Evolutionary conservation across 37 sponge, comb jelly and placozoan species (phyloP).

Genomic region (Oscarella lobularis): DNA sequence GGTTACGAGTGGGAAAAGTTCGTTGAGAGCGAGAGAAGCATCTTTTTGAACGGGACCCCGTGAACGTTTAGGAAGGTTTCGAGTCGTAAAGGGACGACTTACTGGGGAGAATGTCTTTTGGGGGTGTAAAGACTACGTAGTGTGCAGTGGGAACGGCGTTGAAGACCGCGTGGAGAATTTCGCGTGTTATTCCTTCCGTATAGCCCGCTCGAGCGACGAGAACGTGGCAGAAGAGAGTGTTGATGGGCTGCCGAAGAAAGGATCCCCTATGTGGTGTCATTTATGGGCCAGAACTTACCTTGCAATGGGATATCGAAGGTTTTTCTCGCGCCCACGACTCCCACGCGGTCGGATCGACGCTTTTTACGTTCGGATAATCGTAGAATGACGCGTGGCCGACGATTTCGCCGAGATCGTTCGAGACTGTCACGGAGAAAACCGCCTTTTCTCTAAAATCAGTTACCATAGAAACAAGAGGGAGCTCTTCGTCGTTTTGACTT

Average conservation of each 20-base stretch:
- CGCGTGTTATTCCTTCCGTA: slow-evolving; percentile 33
- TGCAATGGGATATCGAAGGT: too few relatives aligned
- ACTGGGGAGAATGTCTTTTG: too few relatives aligned
- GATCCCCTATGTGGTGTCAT: neutral
- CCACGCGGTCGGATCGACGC: neutral
- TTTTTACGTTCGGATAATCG: neutral
- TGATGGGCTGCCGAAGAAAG: slow-evolving; percentile 47
- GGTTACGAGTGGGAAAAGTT: too few relatives aligned
- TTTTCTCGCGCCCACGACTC: too few relatives aligned
- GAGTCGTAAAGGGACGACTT: too few relatives aligned
- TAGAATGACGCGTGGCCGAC: neutral
- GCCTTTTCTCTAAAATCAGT: slow-evolving; percentile 1
- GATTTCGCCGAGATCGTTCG: neutral
- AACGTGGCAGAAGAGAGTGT: slow-evolving; percentile 70
- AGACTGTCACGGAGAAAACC: neutral
- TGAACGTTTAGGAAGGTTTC: too few relatives aligned
- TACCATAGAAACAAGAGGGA: neutral
- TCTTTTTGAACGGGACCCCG: too few relatives aligned
- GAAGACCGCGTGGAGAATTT: slow-evolving; percentile 32
- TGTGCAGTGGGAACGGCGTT: neutral
- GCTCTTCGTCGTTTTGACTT: neutral
- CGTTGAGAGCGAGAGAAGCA: too few relatives aligned
- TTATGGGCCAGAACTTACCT: neutral
- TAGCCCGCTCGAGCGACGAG: slow-evolving; percentile 70
- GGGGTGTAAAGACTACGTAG: too few relatives aligned